phyloP scores from a whole-genome alignment of 2,113 vertebrate species.

The Zosterops hypoxanthus region DNA sequence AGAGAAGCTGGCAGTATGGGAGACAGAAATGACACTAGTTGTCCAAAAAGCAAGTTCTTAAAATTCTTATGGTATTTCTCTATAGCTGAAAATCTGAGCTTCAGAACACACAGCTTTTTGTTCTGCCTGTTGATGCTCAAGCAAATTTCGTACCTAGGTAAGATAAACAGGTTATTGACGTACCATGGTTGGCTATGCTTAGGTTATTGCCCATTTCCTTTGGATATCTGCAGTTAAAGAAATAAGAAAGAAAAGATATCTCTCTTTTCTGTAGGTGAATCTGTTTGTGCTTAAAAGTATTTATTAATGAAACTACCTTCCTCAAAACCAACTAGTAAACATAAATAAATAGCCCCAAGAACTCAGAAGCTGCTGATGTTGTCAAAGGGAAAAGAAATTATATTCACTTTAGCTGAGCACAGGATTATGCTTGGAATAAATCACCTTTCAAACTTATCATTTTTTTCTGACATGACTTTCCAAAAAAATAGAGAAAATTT shows the following conservation, averaged over 20 bases:
- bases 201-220: background rate
- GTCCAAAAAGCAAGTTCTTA: background rate
- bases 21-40: background rate
- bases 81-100: background rate
- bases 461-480: conserved; percentile 32
- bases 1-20: background rate
- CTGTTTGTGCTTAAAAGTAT: background rate
- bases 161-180: conserved; percentile 13
- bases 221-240: background rate
- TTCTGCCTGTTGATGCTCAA: conserved; percentile 42
- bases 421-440: background rate
- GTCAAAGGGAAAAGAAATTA: background rate
- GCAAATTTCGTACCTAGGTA: background rate
- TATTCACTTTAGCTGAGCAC: background rate
- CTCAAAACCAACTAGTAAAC: background rate
- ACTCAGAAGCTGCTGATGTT: background rate
- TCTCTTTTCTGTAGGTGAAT: background rate
- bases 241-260: background rate
- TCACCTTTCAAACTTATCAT: conserved; percentile 16
- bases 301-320: background rate
- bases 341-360: background rate
- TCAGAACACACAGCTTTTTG: background rate
- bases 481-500: conserved; percentile 64
- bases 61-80: background rate
- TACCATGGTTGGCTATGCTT: background rate